Conservation (phyloP, 2,113 vertebrate genomes). For the Grallaria varia region DNA sequence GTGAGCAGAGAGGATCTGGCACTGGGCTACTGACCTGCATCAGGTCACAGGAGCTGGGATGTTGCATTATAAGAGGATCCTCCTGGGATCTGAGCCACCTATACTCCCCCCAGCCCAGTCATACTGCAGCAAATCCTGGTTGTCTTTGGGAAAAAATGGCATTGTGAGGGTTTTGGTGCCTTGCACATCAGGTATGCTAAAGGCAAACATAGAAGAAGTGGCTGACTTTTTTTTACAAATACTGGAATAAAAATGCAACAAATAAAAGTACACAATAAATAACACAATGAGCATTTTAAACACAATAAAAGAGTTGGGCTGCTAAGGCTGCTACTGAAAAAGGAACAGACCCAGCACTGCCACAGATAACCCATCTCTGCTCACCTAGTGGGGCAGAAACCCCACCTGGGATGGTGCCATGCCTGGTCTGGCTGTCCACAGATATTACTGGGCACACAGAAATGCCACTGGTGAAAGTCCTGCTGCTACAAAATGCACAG, state of each 20-base stretch:
- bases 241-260: background rate
- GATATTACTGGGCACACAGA: background rate
- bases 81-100: background rate
- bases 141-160: background rate
- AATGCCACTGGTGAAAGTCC: background rate
- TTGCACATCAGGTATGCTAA: background rate
- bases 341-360: background rate
- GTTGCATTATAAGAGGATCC: background rate
- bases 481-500: background rate
- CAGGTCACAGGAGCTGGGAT: background rate
- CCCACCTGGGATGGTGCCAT: background rate
- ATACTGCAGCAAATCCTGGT: background rate
- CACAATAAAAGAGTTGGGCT: background rate
- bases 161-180: background rate
- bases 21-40: background rate
- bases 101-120: background rate
- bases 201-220: background rate
- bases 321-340: background rate
- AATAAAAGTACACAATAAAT: background rate
- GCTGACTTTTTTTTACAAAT: background rate
- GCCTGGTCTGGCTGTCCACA: background rate
- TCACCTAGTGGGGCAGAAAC: fast-evolving
- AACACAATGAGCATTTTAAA: background rate
- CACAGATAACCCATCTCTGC: background rate
- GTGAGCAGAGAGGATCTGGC: background rate